Evolutionary conservation across 2,888 invertebrate genomes (phyloP), one percentile per base, ranked within the genome.

Genomic region (Papilio protenor): DNA sequence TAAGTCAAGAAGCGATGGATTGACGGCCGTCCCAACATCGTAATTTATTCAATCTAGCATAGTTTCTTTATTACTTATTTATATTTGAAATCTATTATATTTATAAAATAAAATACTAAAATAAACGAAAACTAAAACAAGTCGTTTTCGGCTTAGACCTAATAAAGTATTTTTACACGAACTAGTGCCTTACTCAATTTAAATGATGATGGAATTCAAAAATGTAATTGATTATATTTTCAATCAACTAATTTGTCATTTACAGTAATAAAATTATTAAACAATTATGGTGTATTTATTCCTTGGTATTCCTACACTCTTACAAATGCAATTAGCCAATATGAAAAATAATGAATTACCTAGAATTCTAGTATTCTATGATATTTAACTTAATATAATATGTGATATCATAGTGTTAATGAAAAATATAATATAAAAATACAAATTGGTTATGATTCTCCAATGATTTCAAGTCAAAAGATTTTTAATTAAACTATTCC

Each of bases 1-100:
- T 94, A 92, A 94, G 94, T 94, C 94, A 94, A 91, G 91, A 90
- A 90, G 91, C 93, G 93, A 92, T 94, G 92, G 89, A 92, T 92
- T 91, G 91, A 93, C 94, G 94, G 94, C 94, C 93, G 94, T 94
- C 94, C 94, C 94, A 91, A 92, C 91, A 93, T 93, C 94, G 94
- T 94, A 94, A 94, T 94, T 94, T 94, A 94, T 94, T 94, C 88
- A 91, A 91, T 87, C 88, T 94, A 94, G 93, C 76, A 80, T 92
- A 93, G 89, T 89, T 90, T 89, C 87, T 83, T 87, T 91, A 90
- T 92, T 82, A 71, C 47, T 90, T 90, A 92, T 92, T 94, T 94
- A 94, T 94, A 89, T 85, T 87, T 85, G 86, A 86, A 81, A 86
- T 90, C 87, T 88, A 89, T 88, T 90, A 91, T 90, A 91, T 86